Base-by-base conservation (phyloP, 2,797 vertebrate genomes). In the Mallotus villosus region DNA sequence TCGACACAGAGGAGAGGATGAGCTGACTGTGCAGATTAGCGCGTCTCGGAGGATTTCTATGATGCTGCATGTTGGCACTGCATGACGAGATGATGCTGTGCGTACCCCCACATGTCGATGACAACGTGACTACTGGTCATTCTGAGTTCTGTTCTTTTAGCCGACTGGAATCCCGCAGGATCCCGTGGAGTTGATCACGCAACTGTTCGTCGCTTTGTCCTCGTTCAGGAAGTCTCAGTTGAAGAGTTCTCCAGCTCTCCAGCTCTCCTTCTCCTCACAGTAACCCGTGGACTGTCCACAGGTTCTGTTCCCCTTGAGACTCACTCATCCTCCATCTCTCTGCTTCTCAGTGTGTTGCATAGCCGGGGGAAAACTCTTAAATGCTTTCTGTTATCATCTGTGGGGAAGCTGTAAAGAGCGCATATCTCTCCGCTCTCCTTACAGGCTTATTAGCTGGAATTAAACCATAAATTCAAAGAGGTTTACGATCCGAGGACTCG, bases 281-380 rank as follows among this genome's bases (percentile, higher is more conserved):
- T 58, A 74, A 51, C 66, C 67, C 2, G 61, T 25, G 71, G 41
- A 59, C 63, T 67, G 53, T 57, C 68, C 37, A 24, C 55, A 14
- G 27, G 2, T 61, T n/a, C 27, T 63, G 67, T 74, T 59, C 64
- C 69, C 46, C 66, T 5, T 63, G 65, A 63, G 63, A 63, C 49
- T 29, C 16, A 19, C 9, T 16, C 25, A 16, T 61, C 67, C 46
- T 68, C 62, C 69, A 67, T 70, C 75, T 74, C 69, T 73, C 59
- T 63, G 72, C 68, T 67, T 60, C 83, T 77, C 79, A 77, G 76
- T 78, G 57, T 82, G 65, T 65, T 74, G 17, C 11, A 0, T 65
- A 68, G 70, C 77, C 67, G 64, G 83, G 74, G 79, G 82, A 84
- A 85, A 85, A 85, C 80, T 82, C 78, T 84, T 86, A 81, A 88